phyloP scores from a whole-genome alignment of 2,113 vertebrate genomes.

The Indicator indicator region DNA sequence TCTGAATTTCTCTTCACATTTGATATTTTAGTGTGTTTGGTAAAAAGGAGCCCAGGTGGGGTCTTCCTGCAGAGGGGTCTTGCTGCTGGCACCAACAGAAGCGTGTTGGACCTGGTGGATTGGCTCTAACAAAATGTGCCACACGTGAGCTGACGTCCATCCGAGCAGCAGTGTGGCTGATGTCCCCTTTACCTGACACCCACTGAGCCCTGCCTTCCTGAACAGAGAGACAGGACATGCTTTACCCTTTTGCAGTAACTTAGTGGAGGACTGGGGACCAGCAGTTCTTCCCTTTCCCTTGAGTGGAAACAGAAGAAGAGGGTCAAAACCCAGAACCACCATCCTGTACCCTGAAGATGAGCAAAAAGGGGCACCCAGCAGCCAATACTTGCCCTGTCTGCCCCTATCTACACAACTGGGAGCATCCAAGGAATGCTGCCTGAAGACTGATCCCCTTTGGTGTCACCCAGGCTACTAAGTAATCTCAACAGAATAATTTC shows the following conservation, averaged over 20 bases:
- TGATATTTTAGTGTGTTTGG: not conserved
- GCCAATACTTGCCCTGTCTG: not conserved
- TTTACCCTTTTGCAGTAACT: not conserved
- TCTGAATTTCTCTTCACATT: not conserved
- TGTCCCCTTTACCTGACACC: not conserved
- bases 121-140: not conserved
- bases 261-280: not conserved
- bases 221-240: fast-evolving
- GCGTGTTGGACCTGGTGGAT: fast-evolving
- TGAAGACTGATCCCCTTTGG: not conserved
- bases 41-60: not conserved
- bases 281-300: not conserved
- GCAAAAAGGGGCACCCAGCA: not conserved
- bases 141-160: not conserved
- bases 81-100: not conserved
- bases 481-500: not conserved
- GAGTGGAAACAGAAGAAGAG: not conserved
- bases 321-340: not conserved
- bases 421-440: not conserved
- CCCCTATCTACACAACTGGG: not conserved
- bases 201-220: fast-evolving
- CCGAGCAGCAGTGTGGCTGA: not conserved
- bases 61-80: not conserved
- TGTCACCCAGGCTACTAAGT: not conserved
- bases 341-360: fast-evolving